Percentiles rank a stretch among this genome's conserved stretches.
Conservation (phyloP, 1,140 invertebrate genomes). For the Drosophila funebris region DNA sequence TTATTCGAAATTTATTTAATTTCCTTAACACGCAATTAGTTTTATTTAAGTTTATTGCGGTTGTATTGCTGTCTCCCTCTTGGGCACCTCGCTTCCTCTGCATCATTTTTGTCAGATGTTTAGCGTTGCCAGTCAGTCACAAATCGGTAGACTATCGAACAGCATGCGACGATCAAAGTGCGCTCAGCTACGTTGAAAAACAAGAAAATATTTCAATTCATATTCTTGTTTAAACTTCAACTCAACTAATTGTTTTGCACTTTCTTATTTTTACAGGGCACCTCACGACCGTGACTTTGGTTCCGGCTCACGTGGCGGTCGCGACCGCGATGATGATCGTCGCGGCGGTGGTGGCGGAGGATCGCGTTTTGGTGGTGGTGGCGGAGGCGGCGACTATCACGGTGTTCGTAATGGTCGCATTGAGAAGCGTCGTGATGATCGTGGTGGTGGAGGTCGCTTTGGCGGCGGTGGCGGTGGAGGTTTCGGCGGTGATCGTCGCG, state of each 20-base stretch:
- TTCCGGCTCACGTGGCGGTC: constrained; percentile 75
- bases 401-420: constrained; percentile 73
- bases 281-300: constrained; percentile 80
- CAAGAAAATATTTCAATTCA: neutral
- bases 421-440: constrained; percentile 83
- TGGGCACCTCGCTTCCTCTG: constrained; percentile 14
- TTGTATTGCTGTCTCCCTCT: constrained; percentile 59
- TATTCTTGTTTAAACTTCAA: neutral
- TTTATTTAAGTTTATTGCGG: constrained; percentile 82
- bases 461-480: constrained; percentile 64
- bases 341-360: constrained; percentile 72
- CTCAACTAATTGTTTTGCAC: neutral
- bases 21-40: constrained; percentile 81
- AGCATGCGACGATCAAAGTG: constrained; percentile 38
- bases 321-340: constrained; percentile 79
- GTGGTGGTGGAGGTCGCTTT: constrained; percentile 70
- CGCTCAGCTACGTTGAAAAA: constrained; percentile 7
- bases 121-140: constrained; percentile 62
- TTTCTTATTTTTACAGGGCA: constrained; percentile 56
- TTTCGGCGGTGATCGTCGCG: constrained; percentile 63
- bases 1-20: constrained; percentile 82
- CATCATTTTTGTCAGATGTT: constrained; percentile 62
- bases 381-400: constrained; percentile 80
- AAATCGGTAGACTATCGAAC: constrained; percentile 13
- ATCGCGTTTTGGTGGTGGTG: constrained; percentile 60